phyloP scores from a whole-genome alignment of 2,797 vertebrate genomes.

The Falco cherrug region DNA sequence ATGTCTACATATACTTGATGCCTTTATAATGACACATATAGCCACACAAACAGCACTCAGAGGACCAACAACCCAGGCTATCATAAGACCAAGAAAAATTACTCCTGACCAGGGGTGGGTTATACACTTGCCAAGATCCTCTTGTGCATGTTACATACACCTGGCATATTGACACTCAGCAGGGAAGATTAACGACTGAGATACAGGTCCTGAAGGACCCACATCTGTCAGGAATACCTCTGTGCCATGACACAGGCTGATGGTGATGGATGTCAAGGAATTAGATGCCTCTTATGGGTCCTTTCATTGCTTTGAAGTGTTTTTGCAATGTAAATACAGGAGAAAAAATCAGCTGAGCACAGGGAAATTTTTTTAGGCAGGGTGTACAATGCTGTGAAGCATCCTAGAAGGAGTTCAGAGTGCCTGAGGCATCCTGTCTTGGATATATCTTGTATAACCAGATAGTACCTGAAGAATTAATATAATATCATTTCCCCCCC shows the following conservation, averaged over 20 bases:
- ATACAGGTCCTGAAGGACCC: neutral
- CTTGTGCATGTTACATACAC: neutral
- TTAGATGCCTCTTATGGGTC: slow-evolving; percentile 11
- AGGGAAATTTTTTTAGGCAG: neutral
- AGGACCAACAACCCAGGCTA: neutral
- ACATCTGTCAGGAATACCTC: neutral
- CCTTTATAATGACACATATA: neutral
- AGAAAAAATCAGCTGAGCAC: neutral
- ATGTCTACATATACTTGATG: neutral
- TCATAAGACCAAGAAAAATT: neutral
- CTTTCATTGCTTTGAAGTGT: slow-evolving; percentile 36
- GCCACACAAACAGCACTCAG: neutral
- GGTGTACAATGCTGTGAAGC: neutral
- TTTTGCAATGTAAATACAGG: slow-evolving; percentile 13
- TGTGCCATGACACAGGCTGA: neutral
- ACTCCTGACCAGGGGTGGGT: neutral
- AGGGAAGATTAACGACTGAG: neutral
- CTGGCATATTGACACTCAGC: neutral
- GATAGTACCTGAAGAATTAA: slow-evolving; percentile 61
- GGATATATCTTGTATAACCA: slow-evolving; percentile 29
- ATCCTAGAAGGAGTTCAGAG: slow-evolving; percentile 35
- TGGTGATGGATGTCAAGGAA: neutral
- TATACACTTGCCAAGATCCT: neutral
- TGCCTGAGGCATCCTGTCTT: slow-evolving; percentile 12
- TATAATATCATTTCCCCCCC: neutral